Percentiles rank a stretch among this genome's conserved stretches.
phyloP scores from a whole-genome alignment of 2,888 invertebrate species.

The Prostheceraeus crozeri region DNA sequence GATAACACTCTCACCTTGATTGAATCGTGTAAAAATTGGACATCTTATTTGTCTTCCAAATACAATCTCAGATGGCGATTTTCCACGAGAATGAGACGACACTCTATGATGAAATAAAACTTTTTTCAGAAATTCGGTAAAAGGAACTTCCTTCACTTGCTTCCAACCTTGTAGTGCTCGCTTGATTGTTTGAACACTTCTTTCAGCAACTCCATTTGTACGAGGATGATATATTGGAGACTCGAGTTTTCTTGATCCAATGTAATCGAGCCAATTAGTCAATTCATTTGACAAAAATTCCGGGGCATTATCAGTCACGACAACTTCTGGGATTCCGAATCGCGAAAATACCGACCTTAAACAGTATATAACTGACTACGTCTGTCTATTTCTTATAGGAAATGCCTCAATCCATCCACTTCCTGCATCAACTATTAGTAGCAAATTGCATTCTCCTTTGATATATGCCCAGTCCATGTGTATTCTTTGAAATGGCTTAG shows the following conservation, averaged over 20 bases:
- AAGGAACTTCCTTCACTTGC: too few relatives aligned
- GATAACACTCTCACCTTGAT: slow-evolving; percentile 14
- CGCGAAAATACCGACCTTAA: slow-evolving; percentile 32
- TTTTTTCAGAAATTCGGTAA: slow-evolving; percentile 15
- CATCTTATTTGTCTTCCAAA: too few relatives aligned
- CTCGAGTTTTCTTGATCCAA: too few relatives aligned
- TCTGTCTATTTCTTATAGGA: not conserved
- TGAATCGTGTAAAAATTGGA: slow-evolving; percentile 19
- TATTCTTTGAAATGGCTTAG: slow-evolving; percentile 26
- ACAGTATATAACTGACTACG: slow-evolving; percentile 27
- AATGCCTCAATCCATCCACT: slow-evolving; percentile 35
- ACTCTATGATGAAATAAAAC: slow-evolving; percentile 32
- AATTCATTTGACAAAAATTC: slow-evolving; percentile 14
- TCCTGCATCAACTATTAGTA: slow-evolving; percentile 34
- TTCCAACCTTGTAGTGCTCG: slow-evolving; percentile 15
- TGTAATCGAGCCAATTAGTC: too few relatives aligned
- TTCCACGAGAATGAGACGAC: slow-evolving; percentile 9
- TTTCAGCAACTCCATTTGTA: too few relatives aligned
- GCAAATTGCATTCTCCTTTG: slow-evolving; percentile 29
- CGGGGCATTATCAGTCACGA: slow-evolving; percentile 34
- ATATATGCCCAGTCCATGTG: slow-evolving; percentile 31
- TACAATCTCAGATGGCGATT: too few relatives aligned
- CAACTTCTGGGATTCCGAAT: slow-evolving; percentile 30
- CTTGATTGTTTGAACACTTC: slow-evolving; percentile 28
- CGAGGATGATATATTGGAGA: too few relatives aligned